These are phyloP conservation scores for Pseudomugil gertrudae DNA, from an alignment of 2,797 vertebrate species.

Conservation along the genomic window DNA sequence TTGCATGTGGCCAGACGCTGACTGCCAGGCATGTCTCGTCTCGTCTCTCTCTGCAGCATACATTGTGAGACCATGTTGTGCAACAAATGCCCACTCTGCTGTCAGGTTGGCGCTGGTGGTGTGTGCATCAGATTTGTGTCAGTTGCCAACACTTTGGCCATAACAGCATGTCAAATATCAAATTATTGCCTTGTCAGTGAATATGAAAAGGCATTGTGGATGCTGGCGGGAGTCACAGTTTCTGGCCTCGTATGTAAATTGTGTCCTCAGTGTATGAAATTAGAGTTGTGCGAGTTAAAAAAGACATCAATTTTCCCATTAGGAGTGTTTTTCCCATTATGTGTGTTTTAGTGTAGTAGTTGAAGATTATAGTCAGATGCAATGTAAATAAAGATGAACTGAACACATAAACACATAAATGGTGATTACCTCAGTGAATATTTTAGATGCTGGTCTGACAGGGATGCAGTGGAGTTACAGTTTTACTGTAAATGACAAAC, in stretches of 20 bases:
- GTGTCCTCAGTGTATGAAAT: slow-evolving; percentile 88
- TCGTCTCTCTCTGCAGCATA: slow-evolving; percentile 39
- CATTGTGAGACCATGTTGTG: slow-evolving; percentile 73
- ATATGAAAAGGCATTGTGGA: slow-evolving; percentile 84
- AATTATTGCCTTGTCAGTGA: slow-evolving; percentile 94
- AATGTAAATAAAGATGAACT: too few species aligned
- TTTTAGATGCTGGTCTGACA: slow-evolving; percentile 39
- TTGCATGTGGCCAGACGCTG: slow-evolving; percentile 72
- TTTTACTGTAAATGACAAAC: too few species aligned
- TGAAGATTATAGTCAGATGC: slow-evolving; percentile 44
- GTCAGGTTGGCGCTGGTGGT: slow-evolving; percentile 41
- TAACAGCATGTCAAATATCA: slow-evolving; percentile 87
- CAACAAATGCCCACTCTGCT: slow-evolving; percentile 69
- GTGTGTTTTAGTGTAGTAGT: slow-evolving; percentile 87
- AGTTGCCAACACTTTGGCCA: slow-evolving; percentile 85
- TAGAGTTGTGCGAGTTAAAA: slow-evolving; percentile 81
- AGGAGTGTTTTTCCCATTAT: too few species aligned
- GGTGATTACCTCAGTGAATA: slow-evolving; percentile 36
- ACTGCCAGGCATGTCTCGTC: slow-evolving; percentile 62
- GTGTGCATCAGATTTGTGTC: slow-evolving; percentile 72
- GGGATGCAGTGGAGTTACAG: too few species aligned
- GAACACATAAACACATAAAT: not conserved
- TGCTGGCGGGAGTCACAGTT: slow-evolving; percentile 84
- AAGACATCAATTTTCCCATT: slow-evolving; percentile 64
- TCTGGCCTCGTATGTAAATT: slow-evolving; percentile 89